Evolutionary conservation across 2,888 invertebrate species (phyloP).

Genomic region (Orthonevra nobilis): DNA sequence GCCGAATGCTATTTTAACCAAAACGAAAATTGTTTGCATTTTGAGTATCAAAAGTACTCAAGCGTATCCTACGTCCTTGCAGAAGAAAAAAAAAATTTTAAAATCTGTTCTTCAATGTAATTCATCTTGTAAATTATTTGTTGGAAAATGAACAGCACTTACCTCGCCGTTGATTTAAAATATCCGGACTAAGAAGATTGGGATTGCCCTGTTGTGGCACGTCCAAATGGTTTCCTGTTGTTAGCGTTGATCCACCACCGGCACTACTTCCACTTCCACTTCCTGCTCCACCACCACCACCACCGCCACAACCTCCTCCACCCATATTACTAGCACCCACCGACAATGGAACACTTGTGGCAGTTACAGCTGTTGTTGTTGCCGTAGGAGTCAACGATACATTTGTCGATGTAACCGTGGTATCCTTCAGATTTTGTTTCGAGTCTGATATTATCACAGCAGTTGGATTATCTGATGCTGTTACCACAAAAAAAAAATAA

Average conservation of each 20-base stretch:
- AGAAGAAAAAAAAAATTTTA: too few relatives aligned
- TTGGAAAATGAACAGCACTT: too few relatives aligned
- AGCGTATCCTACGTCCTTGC: too few relatives aligned
- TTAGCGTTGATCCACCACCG: slow-evolving; percentile 77
- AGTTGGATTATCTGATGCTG: slow-evolving; percentile 79
- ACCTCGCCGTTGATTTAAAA: slow-evolving; percentile 86
- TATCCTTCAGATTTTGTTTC: slow-evolving; percentile 80
- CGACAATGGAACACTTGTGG: slow-evolving; percentile 73
- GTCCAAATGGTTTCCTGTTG: slow-evolving; percentile 89
- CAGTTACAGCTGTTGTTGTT: slow-evolving; percentile 76
- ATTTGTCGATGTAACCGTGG: slow-evolving; percentile 80
- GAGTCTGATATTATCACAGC: slow-evolving; percentile 80
- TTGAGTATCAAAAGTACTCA: too few relatives aligned
- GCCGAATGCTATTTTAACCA: too few relatives aligned
- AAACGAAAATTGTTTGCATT: too few relatives aligned
- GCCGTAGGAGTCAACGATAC: slow-evolving; percentile 79
- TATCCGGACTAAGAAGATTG: slow-evolving; percentile 92
- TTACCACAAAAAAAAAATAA: slow-evolving; percentile 9
- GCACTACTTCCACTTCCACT: slow-evolving; percentile 21
- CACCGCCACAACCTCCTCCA: slow-evolving; percentile 4
- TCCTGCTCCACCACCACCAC: slow-evolving; percentile 48
- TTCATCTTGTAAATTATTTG: too few relatives aligned
- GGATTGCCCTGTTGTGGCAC: slow-evolving; percentile 87
- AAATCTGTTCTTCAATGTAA: too few relatives aligned
- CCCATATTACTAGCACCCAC: slow-evolving; percentile 66